phyloP scores from a whole-genome alignment of 2,797 vertebrate species.

The Xerus rutilus region DNA sequence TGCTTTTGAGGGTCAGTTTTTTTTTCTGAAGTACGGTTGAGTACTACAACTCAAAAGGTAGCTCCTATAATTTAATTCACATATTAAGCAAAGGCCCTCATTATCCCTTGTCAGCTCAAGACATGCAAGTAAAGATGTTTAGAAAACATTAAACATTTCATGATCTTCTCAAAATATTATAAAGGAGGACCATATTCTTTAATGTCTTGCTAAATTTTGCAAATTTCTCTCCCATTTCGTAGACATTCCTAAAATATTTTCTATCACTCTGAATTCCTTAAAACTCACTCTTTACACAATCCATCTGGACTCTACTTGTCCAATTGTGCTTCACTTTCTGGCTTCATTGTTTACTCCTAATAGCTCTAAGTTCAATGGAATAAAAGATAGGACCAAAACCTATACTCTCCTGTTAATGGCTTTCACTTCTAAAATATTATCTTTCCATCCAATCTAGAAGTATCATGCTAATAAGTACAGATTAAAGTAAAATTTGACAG shows the following conservation, averaged over 20 bases:
- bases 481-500: background rate
- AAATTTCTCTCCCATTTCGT: background rate
- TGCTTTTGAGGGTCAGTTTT: background rate
- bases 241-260: background rate
- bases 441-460: background rate
- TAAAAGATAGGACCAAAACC: background rate
- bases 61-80: background rate
- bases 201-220: background rate
- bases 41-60: background rate
- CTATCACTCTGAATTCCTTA: background rate
- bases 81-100: background rate
- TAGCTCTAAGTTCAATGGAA: background rate
- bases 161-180: background rate
- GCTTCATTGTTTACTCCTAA: background rate
- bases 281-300: background rate
- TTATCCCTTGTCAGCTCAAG: background rate
- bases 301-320: background rate
- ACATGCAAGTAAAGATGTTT: background rate
- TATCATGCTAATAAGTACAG: background rate
- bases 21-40: background rate
- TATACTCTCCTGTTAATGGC: background rate
- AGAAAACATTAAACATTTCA: background rate
- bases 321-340: background rate
- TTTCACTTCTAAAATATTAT: slow-evolving; percentile 7
- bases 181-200: background rate